These are phyloP conservation scores for Anisognathus igniventris DNA, from an alignment of 2,797 vertebrate genomes.

Conservation along the genomic window DNA sequence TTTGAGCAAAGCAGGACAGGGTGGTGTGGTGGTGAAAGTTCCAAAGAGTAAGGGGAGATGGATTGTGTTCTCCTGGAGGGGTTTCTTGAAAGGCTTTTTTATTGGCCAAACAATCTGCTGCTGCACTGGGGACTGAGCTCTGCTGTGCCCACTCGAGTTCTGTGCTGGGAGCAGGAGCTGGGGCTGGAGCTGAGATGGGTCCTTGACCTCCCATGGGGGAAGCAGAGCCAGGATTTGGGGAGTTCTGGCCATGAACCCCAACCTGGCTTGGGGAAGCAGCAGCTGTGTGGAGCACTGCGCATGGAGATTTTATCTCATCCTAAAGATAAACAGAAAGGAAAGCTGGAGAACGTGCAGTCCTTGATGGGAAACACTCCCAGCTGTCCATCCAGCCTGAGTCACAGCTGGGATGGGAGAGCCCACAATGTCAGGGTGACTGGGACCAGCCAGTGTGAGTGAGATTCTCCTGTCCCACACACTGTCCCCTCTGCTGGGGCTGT, in stretches of 20 bases:
- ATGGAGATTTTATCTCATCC: background rate
- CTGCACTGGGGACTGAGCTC: fast-evolving
- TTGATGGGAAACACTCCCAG: background rate
- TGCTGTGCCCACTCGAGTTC: background rate
- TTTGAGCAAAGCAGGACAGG: background rate
- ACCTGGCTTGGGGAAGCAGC: background rate
- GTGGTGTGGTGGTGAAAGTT: background rate
- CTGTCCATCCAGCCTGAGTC: background rate
- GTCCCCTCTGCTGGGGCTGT: background rate
- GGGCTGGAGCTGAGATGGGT: background rate
- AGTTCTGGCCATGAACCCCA: background rate
- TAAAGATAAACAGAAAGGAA: background rate
- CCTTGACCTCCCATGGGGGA: background rate
- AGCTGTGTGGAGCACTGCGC: background rate
- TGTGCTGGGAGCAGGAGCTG: background rate
- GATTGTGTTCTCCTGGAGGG: fast-evolving
- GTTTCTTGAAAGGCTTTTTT: background rate
- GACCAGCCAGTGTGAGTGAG: too few relatives aligned
- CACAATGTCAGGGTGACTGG: background rate
- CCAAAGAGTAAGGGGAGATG: background rate
- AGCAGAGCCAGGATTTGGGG: background rate
- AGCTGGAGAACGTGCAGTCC: background rate
- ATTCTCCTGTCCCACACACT: background rate
- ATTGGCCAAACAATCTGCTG: background rate
- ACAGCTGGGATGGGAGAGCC: fast-evolving